These are phyloP conservation scores for Calonectris borealis DNA, from an alignment of 2,113 vertebrate genomes.

Conservation along the genomic window DNA sequence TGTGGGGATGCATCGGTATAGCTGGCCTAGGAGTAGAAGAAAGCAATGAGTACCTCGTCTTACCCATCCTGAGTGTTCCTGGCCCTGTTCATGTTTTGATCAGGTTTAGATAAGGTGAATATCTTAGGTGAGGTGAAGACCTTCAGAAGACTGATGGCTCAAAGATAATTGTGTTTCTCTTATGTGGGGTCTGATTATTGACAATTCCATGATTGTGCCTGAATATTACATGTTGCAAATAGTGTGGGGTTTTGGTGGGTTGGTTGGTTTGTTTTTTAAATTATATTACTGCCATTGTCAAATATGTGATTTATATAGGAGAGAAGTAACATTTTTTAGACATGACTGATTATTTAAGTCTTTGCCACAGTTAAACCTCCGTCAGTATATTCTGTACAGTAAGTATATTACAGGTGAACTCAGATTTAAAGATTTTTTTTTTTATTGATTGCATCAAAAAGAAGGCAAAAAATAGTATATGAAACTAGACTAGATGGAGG, in stretches of 20 bases:
- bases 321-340: neutral
- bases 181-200: neutral
- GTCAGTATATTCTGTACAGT: neutral
- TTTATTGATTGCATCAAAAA: neutral
- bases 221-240: neutral
- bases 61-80: neutral
- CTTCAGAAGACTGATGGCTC: neutral
- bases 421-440: neutral
- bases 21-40: neutral
- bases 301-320: neutral
- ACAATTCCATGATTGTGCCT: neutral
- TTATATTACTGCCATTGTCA: neutral
- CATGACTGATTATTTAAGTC: neutral
- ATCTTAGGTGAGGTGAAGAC: neutral
- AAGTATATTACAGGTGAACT: neutral
- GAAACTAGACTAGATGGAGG: neutral
- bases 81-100: neutral
- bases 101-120: neutral
- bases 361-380: neutral
- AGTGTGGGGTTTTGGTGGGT: neutral
- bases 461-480: neutral
- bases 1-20: neutral
- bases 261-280: neutral
- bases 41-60: neutral
- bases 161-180: neutral